Evolutionary conservation across 2,888 invertebrate species (phyloP), one percentile per base, ranked within the genome.

Genomic region (Polyommatus iphigenia): DNA sequence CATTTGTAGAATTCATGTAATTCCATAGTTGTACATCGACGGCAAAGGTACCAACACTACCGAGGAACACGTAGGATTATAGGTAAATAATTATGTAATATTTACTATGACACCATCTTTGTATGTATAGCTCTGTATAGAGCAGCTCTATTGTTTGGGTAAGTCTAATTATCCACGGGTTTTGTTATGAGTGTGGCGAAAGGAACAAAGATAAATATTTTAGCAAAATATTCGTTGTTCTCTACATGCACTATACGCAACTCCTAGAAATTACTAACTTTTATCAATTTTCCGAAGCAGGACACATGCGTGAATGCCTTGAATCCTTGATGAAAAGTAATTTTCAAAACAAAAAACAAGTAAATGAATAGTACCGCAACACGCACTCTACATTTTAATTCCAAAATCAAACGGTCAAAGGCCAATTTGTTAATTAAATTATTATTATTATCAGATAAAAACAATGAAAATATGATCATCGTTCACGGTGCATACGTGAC

Each of bases 1-100:
- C 15, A 54, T 54, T 54, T 18, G 54, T 18, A 54, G 15, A 67
- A 18, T 32, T 67, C 4, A 67, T 67, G 8, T 29, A 29, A 67
- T 15, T 75, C 29, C 24, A 75, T 18, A 15, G 18, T 50, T 24
- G 15, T 15, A 75, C 54, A 75, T 75, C 75, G n/a, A 75, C 20
- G 75, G 29, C 29, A 13, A 54, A 75, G 54, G 29, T 75, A 54
- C 54, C 18, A 75, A 41, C 5, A 18, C 67, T 6, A 67, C 67
- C 6, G 67, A 79, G 71, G 62, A 8, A 50, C 59, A 71, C 57
- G 79, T 80, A 80, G 80, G 80, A 79, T 78, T 78, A 72, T 76
- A 50, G 71, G 79, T 79, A 80, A 78, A 80, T 78, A 78, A 78
- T 82, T 82, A 78, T 79, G 81, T 81, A 80, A 82, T 82, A 81